Conservation (phyloP, 2,113 vertebrate species). For the Aviceda subcristata region DNA sequence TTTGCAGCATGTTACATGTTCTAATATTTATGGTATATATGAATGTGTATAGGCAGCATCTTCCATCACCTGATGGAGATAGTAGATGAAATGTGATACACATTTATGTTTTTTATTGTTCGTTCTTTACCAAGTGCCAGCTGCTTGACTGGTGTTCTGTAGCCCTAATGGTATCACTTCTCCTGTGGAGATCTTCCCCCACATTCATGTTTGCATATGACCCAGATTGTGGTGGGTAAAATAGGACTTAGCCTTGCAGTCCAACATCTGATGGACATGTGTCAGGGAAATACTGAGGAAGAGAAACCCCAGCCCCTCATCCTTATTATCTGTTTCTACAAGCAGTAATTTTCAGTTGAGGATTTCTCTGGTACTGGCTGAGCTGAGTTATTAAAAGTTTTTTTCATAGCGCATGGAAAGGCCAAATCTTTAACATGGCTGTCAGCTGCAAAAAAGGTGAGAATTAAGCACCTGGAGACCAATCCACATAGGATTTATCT, state of each 20-base stretch:
- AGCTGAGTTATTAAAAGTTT: background rate
- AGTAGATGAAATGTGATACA: background rate
- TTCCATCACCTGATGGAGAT: background rate
- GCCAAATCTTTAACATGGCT: background rate
- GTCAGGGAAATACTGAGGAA: background rate
- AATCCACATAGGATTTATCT: background rate
- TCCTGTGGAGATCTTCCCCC: background rate
- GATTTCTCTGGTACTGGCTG: background rate
- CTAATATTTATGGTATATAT: background rate
- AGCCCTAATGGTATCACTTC: background rate
- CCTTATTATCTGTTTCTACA: background rate
- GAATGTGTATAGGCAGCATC: background rate
- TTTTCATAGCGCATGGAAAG: background rate
- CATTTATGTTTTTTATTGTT: background rate
- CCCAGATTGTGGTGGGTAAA: background rate
- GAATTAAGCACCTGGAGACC: slow-evolving; percentile 1
- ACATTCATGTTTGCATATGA: rapidly evolving
- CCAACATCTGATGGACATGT: background rate
- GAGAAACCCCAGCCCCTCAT: background rate
- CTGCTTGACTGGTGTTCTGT: background rate
- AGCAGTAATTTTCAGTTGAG: background rate
- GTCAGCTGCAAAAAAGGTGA: background rate
- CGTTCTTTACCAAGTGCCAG: background rate
- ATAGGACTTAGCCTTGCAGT: background rate
- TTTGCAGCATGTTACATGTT: background rate